Evolutionary conservation across 2,113 vertebrate genomes (phyloP), one percentile per base, ranked within the genome.

Genomic region (Corapipo altera): DNA sequence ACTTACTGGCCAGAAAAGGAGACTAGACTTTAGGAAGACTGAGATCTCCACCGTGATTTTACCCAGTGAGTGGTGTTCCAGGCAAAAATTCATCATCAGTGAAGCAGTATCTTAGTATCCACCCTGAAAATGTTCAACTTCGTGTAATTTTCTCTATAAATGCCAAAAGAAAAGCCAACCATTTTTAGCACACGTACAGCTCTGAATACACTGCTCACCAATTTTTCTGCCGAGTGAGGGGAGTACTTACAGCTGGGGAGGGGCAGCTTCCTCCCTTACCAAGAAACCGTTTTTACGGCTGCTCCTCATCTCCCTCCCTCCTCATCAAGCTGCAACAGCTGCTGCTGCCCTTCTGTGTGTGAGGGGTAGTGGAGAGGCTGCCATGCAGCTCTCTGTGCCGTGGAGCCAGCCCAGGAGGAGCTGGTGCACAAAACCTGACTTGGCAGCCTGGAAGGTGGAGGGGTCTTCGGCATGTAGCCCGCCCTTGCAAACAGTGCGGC

Each of bases 1-100:
- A 93, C 92, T 65, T 97, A 97, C 91, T 98, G 98, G 96, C 97
- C 98, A 44, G 98, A 98, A 87, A 98, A 98, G 89, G 99, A 99
- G 94, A 99, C 99, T 5, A 97, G 92, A 55, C 98, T 99, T 94
- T 99, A 98, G 98, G 58, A 80, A 67, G 73, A 89, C 33, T 9
- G 8, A 79, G 14, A n/a, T 78, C 54, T 61, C 33, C 33, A 67
- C 16, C 0, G 0, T 37, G 46, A 57, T 35, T 85, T 76, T 95
- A 69, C 54, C 59, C 41, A 77, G 51, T 84, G 85, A 69, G 41
- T 41, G 73, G 92, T 84, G 89, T 78, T 93, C 74, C 72, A 69
- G 51, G 82, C 64, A 87, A 89, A 79, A 88, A 57, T 32, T 86
- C 80, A 49, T 43, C 65, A 69, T 62, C 95, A 79, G 37, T 88